Evolutionary conservation across 2,113 vertebrate species (phyloP).

Genomic region (Mystacornis crossleyi): DNA sequence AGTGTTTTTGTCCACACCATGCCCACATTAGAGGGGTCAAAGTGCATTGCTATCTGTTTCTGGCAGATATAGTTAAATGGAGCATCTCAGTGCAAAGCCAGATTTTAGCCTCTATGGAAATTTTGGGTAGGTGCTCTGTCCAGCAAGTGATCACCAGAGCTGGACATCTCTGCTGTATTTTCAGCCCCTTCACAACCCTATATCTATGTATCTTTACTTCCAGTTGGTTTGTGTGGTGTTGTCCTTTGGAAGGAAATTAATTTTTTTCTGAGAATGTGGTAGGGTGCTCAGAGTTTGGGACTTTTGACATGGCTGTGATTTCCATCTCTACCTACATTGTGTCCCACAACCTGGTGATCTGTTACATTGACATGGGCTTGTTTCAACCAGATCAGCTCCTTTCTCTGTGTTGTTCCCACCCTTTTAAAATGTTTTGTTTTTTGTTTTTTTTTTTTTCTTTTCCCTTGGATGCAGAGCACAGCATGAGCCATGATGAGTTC

Average conservation of each 20-base stretch:
- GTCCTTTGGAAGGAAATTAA: background rate
- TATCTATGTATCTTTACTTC: background rate
- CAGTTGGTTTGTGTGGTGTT: background rate
- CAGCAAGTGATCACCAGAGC: background rate
- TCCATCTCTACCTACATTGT: background rate
- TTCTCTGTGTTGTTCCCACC: background rate
- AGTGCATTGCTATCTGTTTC: rapidly evolving
- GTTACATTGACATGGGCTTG: rapidly evolving
- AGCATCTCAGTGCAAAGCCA: background rate
- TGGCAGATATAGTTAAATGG: background rate
- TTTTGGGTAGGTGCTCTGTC: background rate
- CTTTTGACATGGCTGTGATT: background rate
- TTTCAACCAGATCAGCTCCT: background rate
- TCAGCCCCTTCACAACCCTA: background rate
- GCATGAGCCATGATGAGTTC: background rate
- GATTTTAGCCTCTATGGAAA: background rate
- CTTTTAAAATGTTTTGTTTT: background rate
- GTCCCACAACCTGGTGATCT: background rate
- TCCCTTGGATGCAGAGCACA: background rate
- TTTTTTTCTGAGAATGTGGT: background rate
- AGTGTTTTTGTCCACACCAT: background rate
- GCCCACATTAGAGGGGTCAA: background rate
- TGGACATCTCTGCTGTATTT: background rate
- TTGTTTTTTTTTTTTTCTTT: background rate
- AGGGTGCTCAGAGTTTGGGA: background rate